phyloP scores from a whole-genome alignment of 2,113 vertebrate species.

The Rattus rattus region DNA sequence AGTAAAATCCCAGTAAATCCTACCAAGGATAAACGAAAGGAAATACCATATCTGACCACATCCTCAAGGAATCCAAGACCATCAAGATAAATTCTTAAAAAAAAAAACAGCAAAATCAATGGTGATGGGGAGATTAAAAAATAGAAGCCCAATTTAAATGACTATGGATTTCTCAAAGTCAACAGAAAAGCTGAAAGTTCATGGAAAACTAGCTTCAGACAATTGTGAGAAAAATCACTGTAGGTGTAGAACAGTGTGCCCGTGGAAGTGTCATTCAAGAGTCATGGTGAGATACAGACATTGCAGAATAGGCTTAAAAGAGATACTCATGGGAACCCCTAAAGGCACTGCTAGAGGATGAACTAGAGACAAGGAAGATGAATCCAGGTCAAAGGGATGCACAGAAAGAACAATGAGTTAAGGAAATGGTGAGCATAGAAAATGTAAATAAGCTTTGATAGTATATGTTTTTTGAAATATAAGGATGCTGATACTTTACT shows the following conservation, averaged over 20 bases:
- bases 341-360: background rate
- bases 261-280: background rate
- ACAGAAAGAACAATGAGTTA: background rate
- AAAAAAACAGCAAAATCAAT: background rate
- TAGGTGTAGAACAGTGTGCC: background rate
- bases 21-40: background rate
- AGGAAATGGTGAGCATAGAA: background rate
- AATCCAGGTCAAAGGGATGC: background rate
- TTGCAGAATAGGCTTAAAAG: background rate
- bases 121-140: background rate
- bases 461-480: background rate
- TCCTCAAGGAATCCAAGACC: background rate
- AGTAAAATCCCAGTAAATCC: background rate
- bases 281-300: background rate
- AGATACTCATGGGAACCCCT: background rate
- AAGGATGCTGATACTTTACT: background rate
- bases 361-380: constrained; percentile 13
- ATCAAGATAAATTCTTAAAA: constrained; percentile 30
- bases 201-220: background rate
- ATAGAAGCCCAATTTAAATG: background rate
- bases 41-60: background rate
- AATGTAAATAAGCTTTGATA: background rate
- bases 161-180: background rate
- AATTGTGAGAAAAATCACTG: background rate
- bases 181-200: background rate